Base-by-base conservation (phyloP, 2,888 invertebrate genomes). In the Lobophora halterata region DNA sequence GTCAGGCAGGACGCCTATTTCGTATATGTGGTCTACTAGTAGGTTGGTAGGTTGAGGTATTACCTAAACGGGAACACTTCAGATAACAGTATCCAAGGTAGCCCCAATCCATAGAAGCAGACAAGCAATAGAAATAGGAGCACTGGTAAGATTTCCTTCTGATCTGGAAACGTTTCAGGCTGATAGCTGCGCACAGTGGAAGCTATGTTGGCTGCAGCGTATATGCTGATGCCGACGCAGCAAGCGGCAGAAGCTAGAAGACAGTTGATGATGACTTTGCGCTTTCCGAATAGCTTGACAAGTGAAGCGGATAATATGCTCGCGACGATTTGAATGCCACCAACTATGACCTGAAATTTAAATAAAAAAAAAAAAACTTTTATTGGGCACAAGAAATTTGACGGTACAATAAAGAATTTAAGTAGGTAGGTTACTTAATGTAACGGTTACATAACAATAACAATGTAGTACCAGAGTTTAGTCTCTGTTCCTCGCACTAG, bases 21-120 rank as follows among this genome's bases (percentile, higher is more conserved):
- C n/a, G n/a, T n/a, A n/a, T n/a, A n/a, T n/a, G n/a, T n/a, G n/a
- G n/a, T n/a, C n/a, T n/a, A n/a, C n/a, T n/a, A 21, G 8, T 9
- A 21, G 5, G 9, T 9, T 9, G 9, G 7, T 10, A 10, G 21
- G 10, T 23, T 19, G n/a, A n/a, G n/a, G n/a, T 25, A 11, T 67
- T 63, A 89, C 89, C 88, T 89, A 49, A 89, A 87, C 0, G 90
- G 90, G 51, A 90, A 90, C 1, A 90, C 85, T 64, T 90, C 90
- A 10, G 90, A 89, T 5, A 90, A 51, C 41, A 90, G 55, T 39
- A 89, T 79, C 90, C 90, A 90, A 0, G 90, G 90, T 46, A 90
- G 82, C 0, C 83, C 86, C 20, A 83, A 56, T 9, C 74, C 70
- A 7, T 65, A 74, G 38, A 79, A 80, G 26, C 81, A 80, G 1